Evolutionary conservation across 2,888 invertebrate genomes (phyloP).

Genomic region (Patella caerulea): DNA sequence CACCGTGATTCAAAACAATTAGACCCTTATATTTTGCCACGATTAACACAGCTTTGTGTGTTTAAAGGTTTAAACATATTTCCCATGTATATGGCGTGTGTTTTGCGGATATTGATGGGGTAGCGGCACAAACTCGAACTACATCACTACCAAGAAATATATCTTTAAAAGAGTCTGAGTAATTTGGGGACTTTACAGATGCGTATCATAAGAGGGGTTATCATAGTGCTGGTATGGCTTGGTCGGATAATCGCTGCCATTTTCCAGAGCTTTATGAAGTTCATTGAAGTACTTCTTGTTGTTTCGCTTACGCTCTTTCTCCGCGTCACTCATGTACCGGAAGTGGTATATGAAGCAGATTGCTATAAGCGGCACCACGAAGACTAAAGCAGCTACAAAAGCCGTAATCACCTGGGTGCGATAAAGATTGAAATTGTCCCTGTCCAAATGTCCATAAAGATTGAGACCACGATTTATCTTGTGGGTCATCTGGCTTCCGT

Average conservation of each 20-base stretch:
- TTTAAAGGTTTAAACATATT: no score
- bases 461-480: constrained; percentile 1
- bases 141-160: no score
- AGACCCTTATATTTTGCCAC: no score
- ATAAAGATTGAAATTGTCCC: background rate
- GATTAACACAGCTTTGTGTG: no score
- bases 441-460: background rate
- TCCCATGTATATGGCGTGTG: no score
- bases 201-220: background rate
- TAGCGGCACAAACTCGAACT: no score
- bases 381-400: background rate
- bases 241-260: background rate
- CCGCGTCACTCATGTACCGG: background rate
- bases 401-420: background rate
- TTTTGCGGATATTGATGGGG: no score
- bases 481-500: background rate
- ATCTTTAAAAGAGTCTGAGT: no score
- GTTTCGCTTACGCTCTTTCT: background rate
- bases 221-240: background rate
- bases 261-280: background rate
- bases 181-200: background rate
- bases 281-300: background rate
- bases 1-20: no score
- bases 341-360: background rate
- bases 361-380: background rate